Conservation (phyloP, 2,797 vertebrate genomes). For the Cirrhinus mrigala region DNA sequence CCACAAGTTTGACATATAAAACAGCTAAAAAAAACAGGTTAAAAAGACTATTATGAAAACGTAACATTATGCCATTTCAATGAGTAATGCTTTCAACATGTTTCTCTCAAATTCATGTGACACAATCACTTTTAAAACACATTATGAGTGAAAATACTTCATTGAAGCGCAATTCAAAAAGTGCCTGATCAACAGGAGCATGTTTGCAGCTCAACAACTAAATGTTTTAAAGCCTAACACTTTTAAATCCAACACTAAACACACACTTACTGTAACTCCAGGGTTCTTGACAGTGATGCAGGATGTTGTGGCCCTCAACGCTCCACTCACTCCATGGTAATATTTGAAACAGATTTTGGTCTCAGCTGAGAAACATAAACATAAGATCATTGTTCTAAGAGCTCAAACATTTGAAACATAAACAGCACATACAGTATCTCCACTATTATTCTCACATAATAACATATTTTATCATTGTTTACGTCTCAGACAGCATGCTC, state of each 20-base stretch:
- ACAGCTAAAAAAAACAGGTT: background rate
- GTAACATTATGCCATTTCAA: background rate
- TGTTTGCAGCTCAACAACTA: background rate
- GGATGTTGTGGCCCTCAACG: slow-evolving; percentile 92
- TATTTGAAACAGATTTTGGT: slow-evolving; percentile 99
- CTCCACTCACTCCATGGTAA: slow-evolving; percentile 95
- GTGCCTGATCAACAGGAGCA: background rate
- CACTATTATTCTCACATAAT: background rate
- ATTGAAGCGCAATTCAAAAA: background rate
- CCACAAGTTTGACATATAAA: background rate
- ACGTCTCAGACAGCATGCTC: background rate
- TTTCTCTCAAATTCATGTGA: background rate
- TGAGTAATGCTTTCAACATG: background rate
- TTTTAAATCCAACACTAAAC: background rate
- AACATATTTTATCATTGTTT: background rate
- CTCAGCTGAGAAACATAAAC: slow-evolving; percentile 81
- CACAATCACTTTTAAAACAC: background rate
- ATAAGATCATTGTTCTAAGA: background rate
- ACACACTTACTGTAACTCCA: slow-evolving; percentile 84
- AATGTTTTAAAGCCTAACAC: background rate
- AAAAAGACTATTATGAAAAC: background rate
- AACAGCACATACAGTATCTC: background rate
- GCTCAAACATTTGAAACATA: background rate
- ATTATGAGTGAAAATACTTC: background rate
- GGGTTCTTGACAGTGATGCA: slow-evolving; percentile 98